Base-by-base conservation (phyloP, 2,888 invertebrate genomes). In the Lasioglossum figueresi region DNA sequence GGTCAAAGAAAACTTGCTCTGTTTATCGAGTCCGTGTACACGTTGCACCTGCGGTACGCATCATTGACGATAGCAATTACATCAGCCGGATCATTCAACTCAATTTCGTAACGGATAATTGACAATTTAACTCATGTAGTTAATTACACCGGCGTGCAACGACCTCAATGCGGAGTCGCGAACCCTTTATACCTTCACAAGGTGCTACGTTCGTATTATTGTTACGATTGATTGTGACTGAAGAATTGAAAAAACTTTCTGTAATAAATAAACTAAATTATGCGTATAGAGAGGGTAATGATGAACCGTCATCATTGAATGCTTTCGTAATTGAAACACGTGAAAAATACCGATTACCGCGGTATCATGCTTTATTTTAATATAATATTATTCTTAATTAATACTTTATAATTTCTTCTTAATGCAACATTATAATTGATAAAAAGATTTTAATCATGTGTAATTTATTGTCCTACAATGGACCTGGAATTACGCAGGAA, bases 91-190 rank as follows among this genome's bases (percentile, higher is more conserved):
- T 83, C 88, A 48, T 89, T 89, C 88, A 89, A 87, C 88, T 87
- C 85, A 80, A 83, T 89, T 88, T 85, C 83, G 80, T 88, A 76
- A 85, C 68, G 66, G 85, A 89, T 87, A 88, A 89, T 89, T 88
- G 88, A 88, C 85, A 82, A 87, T 87, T 88, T 83, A 87, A 87
- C 76, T 68, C 82, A 70, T 80, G 56, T 45, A 83, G 85, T 87
- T 87, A 83, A 83, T 85, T 84, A 79, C 76, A 43, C 66, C 52
- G 34, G 59, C 78, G 87, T 85, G 70, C 88, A 82, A 80, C 73
- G 85, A 88, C 84, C 87, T 79, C 74, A 2, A 81, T 84, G 85
- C 56, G 59, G 10, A 37, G 31, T 78, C 85, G 52, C 72, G 14
- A 70, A 85, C 48, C 73, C 19, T 85, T 82, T 85, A n/a, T 86